These are phyloP conservation scores for Aphidius colemani DNA, from an alignment of 2,888 invertebrate species.

Conservation along the genomic window DNA sequence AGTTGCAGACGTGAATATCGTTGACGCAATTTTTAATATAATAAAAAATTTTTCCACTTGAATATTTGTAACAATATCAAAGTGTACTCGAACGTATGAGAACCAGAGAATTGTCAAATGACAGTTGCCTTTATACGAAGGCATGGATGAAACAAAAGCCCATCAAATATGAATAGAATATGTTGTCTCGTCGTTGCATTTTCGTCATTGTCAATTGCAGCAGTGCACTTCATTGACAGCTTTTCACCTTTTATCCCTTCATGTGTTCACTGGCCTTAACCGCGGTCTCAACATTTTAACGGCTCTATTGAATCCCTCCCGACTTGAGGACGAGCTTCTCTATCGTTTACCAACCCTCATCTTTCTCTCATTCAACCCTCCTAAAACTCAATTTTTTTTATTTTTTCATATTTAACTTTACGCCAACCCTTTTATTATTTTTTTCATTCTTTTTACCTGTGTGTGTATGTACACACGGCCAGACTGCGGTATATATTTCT, in stretches of 20 bases:
- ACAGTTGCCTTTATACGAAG: too few relatives aligned
- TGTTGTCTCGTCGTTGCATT: too few relatives aligned
- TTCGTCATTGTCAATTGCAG: slow-evolving; percentile 1
- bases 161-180: too few relatives aligned
- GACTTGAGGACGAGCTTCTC: slow-evolving; percentile 24
- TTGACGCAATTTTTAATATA: too few relatives aligned
- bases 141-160: slow-evolving; percentile 10
- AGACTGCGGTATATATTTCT: not conserved
- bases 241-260: slow-evolving; percentile 13
- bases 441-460: too few relatives aligned
- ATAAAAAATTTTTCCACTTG: not conserved
- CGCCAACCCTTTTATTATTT: slow-evolving; percentile 22
- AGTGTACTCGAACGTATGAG: not conserved
- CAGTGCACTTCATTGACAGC: slow-evolving; percentile 6
- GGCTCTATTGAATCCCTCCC: slow-evolving; percentile 40
- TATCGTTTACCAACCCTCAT: too few relatives aligned
- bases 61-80: not conserved
- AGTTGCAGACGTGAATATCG: too few relatives aligned
- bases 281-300: slow-evolving; percentile 35
- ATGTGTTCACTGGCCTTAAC: slow-evolving; percentile 25
- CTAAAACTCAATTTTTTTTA: not conserved
- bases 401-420: not conserved
- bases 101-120: not conserved
- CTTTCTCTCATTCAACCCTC: too few relatives aligned
- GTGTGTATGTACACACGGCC: not conserved